Conservation (phyloP, 2,797 vertebrate species). For the Sebastes variabilis region DNA sequence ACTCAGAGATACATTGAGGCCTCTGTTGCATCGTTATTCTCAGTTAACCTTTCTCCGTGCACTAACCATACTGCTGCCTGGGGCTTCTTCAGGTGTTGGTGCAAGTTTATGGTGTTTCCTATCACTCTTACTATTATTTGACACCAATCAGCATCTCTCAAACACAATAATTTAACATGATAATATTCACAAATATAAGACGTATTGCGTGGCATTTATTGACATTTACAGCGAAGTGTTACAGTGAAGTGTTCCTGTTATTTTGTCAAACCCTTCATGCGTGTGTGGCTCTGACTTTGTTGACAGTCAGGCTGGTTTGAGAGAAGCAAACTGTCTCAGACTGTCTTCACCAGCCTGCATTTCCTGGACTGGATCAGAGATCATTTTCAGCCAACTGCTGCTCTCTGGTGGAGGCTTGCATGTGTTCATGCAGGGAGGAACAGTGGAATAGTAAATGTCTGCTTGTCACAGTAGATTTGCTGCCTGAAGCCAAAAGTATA, state of each 20-base stretch:
- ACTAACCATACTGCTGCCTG: not conserved
- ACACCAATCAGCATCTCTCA: not conserved
- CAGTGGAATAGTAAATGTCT: not conserved
- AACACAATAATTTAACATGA: not conserved
- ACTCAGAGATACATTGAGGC: not conserved
- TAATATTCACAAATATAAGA: not conserved
- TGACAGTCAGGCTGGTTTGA: not conserved
- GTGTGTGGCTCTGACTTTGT: not conserved
- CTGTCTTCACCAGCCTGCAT: not conserved
- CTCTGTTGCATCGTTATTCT: not conserved
- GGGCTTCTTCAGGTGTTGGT: not conserved
- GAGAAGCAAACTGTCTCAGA: not conserved
- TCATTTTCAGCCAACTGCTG: slow-evolving; percentile 30
- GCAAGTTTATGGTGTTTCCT: not conserved
- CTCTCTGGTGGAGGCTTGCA: slow-evolving; percentile 47
- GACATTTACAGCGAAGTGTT: not conserved
- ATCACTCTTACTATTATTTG: not conserved
- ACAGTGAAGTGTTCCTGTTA: not conserved
- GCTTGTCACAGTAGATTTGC: not conserved
- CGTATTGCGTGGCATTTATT: not conserved
- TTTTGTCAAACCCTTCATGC: not conserved
- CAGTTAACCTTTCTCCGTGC: not conserved
- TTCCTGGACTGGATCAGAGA: not conserved
- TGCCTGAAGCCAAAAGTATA: not conserved
- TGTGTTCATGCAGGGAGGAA: not conserved